phyloP scores from a whole-genome alignment of 2,888 invertebrate species.

The Miltochrista miniata region DNA sequence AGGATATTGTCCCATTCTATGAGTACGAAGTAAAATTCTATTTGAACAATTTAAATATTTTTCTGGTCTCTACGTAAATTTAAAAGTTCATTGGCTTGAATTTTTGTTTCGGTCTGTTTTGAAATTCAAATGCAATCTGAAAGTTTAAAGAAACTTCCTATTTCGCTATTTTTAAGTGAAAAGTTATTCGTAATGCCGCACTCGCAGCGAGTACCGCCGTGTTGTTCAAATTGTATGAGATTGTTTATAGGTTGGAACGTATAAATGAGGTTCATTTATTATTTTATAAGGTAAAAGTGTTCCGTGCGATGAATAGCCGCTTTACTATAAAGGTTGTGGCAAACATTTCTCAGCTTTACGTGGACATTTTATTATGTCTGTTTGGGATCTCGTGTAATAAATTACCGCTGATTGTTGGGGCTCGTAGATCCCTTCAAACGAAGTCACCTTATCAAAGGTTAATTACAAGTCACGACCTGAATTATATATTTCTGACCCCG shows the following conservation, averaged over 20 bases:
- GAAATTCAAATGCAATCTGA: slow-evolving; percentile 40
- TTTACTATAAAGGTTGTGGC: slow-evolving; percentile 29
- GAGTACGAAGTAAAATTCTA: no score
- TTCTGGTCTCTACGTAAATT: slow-evolving; percentile 20
- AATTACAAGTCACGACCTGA: not conserved
- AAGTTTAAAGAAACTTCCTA: slow-evolving; percentile 29
- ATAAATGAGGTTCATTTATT: slow-evolving; percentile 52
- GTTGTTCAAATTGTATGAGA: no score
- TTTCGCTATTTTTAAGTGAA: slow-evolving; percentile 19
- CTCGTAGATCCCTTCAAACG: slow-evolving; percentile 16
- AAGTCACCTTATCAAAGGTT: not conserved
- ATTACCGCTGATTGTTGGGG: slow-evolving; percentile 36
- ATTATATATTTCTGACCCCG: not conserved
- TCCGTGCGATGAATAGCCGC: slow-evolving; percentile 40
- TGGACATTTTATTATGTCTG: slow-evolving; percentile 37
- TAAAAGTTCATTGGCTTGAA: slow-evolving; percentile 23
- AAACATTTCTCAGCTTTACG: slow-evolving; percentile 30
- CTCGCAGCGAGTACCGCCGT: not conserved
- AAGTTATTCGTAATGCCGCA: slow-evolving; percentile 15
- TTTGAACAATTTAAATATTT: no score
- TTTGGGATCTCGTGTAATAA: slow-evolving; percentile 32
- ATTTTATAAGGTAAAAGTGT: slow-evolving; percentile 62
- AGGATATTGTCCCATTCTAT: no score
- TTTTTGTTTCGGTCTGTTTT: slow-evolving; percentile 23
- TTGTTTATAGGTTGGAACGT: slow-evolving; percentile 10